Conservation (phyloP, 2,888 invertebrate genomes). For the Pachliopta kotzebuea region DNA sequence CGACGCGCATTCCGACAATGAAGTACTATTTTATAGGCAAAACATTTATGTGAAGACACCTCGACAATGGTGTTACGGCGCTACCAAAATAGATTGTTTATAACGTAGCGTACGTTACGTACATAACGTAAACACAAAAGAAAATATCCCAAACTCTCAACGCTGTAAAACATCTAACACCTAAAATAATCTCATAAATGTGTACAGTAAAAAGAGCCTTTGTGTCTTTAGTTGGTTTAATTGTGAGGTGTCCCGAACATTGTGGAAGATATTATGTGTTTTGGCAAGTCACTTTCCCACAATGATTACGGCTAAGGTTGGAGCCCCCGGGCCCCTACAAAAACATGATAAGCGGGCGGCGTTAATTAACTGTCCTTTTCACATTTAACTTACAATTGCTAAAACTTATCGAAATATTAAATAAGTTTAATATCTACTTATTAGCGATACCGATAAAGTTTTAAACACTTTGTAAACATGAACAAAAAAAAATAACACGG, state of each 20-base stretch:
- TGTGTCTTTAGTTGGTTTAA: slow-evolving; percentile 16
- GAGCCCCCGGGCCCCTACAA: slow-evolving; percentile 36
- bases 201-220: slow-evolving; percentile 10
- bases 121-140: slow-evolving; percentile 3
- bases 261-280: slow-evolving; percentile 33
- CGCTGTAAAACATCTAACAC: slow-evolving; percentile 12
- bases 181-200: slow-evolving; percentile 1
- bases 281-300: slow-evolving; percentile 62
- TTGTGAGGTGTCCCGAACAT: slow-evolving; percentile 21
- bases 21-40: slow-evolving; percentile 69
- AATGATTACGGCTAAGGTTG: slow-evolving; percentile 39
- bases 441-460: background rate
- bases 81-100: slow-evolving; percentile 20
- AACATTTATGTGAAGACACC: slow-evolving; percentile 32
- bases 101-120: slow-evolving; percentile 19
- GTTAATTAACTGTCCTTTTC: slow-evolving; percentile 18
- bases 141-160: slow-evolving; percentile 10
- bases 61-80: slow-evolving; percentile 13
- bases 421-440: background rate
- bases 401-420: background rate
- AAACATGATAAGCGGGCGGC: slow-evolving; percentile 34
- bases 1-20: slow-evolving; percentile 51
- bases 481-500: background rate
- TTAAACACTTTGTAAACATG: background rate
- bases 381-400: slow-evolving; percentile 9